phyloP scores from a whole-genome alignment of 2,113 vertebrate genomes.

The Phalacrocorax aristotelis region DNA sequence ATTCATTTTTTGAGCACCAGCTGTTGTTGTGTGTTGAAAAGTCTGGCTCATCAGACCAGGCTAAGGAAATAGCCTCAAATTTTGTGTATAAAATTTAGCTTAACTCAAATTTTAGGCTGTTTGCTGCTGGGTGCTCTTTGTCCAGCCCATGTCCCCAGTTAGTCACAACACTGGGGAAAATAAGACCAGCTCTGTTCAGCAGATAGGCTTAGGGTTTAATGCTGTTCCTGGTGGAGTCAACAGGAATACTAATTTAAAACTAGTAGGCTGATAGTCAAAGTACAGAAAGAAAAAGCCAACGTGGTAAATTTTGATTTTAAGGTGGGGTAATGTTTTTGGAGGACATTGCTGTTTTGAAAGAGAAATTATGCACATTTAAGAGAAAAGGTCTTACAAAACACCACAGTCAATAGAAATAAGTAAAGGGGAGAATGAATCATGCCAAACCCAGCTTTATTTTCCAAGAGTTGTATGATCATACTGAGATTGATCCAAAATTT shows the following conservation, averaged over 20 bases:
- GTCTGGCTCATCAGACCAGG: background rate
- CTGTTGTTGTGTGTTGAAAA: background rate
- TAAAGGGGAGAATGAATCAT: background rate
- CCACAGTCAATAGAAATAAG: background rate
- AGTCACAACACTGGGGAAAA: background rate
- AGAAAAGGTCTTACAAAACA: background rate
- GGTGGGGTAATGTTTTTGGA: background rate
- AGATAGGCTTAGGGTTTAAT: background rate
- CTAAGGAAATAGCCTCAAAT: background rate
- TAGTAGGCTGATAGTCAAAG: background rate
- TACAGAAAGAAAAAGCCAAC: background rate
- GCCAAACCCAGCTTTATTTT: background rate
- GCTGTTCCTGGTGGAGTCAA: background rate
- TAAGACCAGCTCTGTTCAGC: fast-evolving
- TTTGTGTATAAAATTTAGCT: background rate
- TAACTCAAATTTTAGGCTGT: background rate
- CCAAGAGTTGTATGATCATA: background rate
- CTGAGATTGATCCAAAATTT: background rate
- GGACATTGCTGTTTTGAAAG: background rate
- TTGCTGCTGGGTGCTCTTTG: background rate
- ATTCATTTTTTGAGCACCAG: background rate
- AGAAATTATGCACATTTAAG: background rate
- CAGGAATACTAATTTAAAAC: background rate
- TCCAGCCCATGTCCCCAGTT: background rate
- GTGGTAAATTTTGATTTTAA: background rate